phyloP scores from a whole-genome alignment of 1,140 invertebrate genomes.

The Argopecten irradians region DNA sequence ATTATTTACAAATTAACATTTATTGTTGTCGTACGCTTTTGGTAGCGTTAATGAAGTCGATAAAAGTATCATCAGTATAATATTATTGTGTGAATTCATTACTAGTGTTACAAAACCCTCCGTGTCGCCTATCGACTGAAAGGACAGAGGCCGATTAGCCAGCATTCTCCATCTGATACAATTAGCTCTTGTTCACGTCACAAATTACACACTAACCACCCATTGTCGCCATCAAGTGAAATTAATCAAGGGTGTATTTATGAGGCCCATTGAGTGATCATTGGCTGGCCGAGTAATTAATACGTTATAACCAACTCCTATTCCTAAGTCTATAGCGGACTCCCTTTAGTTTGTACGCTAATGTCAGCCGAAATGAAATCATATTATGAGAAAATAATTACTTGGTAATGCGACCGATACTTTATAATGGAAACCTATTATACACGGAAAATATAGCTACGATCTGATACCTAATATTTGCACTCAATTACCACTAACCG shows the following conservation, averaged over 20 bases:
- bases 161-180: neutral
- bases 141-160: neutral
- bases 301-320: neutral
- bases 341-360: neutral
- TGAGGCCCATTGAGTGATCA: neutral
- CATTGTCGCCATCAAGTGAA: neutral
- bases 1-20: slow-evolving; percentile 6
- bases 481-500: neutral
- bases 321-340: neutral
- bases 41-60: slow-evolving; percentile 9
- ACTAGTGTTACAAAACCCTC: neutral
- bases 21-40: neutral
- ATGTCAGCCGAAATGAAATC: neutral
- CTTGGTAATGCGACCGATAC: neutral
- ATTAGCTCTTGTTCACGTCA: neutral
- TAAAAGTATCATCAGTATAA: neutral
- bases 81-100: slow-evolving; percentile 12
- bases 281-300: neutral
- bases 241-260: neutral
- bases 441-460: neutral
- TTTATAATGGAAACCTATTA: neutral
- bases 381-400: neutral
- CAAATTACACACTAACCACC: neutral
- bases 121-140: neutral
- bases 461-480: neutral